These are phyloP conservation scores for Lagopus muta DNA, from an alignment of 2,113 vertebrate species.

Conservation along the genomic window DNA sequence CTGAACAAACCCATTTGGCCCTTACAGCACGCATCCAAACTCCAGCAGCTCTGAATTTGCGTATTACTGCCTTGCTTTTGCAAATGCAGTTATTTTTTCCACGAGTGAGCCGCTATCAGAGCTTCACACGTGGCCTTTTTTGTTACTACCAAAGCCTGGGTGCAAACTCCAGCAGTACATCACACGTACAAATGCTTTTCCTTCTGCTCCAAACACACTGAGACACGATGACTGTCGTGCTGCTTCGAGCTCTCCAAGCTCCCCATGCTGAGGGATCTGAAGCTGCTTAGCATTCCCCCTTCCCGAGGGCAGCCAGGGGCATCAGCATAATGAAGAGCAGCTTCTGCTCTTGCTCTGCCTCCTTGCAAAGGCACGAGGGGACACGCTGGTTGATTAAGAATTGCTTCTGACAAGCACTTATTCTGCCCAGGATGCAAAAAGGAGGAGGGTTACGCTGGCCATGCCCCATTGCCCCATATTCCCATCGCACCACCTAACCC, in stretches of 20 bases:
- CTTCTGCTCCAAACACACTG: neutral
- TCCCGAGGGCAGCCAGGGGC: slow-evolving; percentile 30
- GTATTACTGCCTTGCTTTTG: neutral
- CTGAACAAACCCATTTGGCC: slow-evolving; percentile 7
- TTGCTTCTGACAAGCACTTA: neutral
- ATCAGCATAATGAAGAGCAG: neutral
- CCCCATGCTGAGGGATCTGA: neutral
- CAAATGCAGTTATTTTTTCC: neutral
- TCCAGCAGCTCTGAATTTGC: neutral
- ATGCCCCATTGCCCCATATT: neutral
- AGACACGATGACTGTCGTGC: neutral
- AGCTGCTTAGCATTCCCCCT: neutral
- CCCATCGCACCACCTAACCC: too few species aligned
- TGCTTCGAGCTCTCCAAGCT: neutral
- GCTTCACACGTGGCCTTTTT: neutral
- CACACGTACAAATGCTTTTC: neutral
- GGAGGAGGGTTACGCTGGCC: neutral
- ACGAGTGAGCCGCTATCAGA: neutral
- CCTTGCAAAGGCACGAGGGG: neutral
- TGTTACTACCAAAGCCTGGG: neutral
- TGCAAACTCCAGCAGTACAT: neutral
- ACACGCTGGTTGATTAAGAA: neutral
- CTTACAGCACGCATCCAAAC: neutral
- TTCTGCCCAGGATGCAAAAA: neutral
- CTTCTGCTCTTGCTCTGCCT: neutral